phyloP scores from a whole-genome alignment of 2,113 vertebrate species.

The Pteruthius melanotis region DNA sequence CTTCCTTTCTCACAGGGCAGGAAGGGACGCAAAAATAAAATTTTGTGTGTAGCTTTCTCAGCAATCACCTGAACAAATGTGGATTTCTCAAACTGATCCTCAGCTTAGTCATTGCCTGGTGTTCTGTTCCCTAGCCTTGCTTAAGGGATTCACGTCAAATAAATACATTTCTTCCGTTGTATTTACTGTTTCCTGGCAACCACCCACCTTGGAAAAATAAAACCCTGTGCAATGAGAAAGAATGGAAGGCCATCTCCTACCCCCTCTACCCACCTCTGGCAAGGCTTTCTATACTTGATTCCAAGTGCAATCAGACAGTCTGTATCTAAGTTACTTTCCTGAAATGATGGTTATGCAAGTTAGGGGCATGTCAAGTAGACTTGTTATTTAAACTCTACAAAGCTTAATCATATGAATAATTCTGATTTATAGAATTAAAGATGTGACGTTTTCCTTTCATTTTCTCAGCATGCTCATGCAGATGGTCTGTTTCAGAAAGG shows the following conservation, averaged over 20 bases:
- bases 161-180: neutral
- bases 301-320: neutral
- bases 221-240: neutral
- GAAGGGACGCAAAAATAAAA: neutral
- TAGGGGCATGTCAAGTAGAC: neutral
- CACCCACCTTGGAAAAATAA: neutral
- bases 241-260: neutral
- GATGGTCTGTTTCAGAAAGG: neutral
- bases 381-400: conserved; percentile 51
- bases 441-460: conserved; percentile 3
- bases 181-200: conserved; percentile 37
- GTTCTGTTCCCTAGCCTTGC: neutral
- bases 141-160: neutral
- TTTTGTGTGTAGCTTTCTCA: neutral
- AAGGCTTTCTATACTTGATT: neutral
- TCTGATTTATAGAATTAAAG: conserved; percentile 50
- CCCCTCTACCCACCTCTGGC: neutral
- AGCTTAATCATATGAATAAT: conserved; percentile 48
- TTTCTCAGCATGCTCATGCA: neutral
- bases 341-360: conserved; percentile 19
- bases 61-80: conserved; percentile 1
- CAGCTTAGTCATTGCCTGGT: neutral
- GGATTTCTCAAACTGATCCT: neutral
- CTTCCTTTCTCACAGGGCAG: neutral
- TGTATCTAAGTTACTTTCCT: neutral